A percentile compares a stretch with the other conserved stretches of the same genome.
These are phyloP conservation scores for Anastrepha ludens DNA, from an alignment of 1,140 invertebrate species.

Conservation along the genomic window DNA sequence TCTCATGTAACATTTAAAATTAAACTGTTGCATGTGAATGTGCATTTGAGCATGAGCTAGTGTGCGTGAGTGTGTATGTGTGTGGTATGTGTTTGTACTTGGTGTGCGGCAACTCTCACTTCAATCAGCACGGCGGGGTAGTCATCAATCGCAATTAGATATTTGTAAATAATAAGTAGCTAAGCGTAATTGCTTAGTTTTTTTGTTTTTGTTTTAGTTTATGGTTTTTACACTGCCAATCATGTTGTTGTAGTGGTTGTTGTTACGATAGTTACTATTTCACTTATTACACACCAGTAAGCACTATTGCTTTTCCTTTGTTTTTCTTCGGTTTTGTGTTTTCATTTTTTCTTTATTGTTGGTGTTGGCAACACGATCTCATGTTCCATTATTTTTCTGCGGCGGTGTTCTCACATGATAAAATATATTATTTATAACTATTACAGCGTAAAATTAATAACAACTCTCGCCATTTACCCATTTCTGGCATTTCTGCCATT, in stretches of 20 bases:
- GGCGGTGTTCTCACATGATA: neutral
- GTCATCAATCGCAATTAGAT: conserved; percentile 48
- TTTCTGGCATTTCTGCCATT: conserved; percentile 2
- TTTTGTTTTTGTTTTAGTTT: neutral
- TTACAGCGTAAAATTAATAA: conserved; percentile 44
- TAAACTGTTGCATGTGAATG: conserved; percentile 21
- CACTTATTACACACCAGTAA: neutral
- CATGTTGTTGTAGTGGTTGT: neutral
- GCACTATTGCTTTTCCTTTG: neutral
- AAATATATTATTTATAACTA: conserved; percentile 48
- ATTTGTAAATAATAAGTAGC: conserved; percentile 1
- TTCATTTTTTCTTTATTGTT: neutral
- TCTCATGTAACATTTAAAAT: conserved; percentile 27
- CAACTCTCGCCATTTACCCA: conserved; percentile 21
- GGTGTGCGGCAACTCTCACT: neutral
- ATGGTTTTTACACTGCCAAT: neutral
- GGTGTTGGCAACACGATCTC: conserved; percentile 30
- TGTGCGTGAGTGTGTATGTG: neutral
- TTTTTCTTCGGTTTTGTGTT: neutral
- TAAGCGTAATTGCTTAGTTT: neutral
- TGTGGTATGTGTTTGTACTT: neutral
- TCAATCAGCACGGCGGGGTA: neutral
- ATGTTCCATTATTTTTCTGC: conserved; percentile 29
- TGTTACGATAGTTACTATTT: neutral
- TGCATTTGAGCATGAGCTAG: neutral